A percentile compares a stretch with the other conserved stretches of the same genome.
These are phyloP conservation scores for Drosophila lacertosa DNA, from an alignment of 1,140 invertebrate genomes.

Conservation along the genomic window DNA sequence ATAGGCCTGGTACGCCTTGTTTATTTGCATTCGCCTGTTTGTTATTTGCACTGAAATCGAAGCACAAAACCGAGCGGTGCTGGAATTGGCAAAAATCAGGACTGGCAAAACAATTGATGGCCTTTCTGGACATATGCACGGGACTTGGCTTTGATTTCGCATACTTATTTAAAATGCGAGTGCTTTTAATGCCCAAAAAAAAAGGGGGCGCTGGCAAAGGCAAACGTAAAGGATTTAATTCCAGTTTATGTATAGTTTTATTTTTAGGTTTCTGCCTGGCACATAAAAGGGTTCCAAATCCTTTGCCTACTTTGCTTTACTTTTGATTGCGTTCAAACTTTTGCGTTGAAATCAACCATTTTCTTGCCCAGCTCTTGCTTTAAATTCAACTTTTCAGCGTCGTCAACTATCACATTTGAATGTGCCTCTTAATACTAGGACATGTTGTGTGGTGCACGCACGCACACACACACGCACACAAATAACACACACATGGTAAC, in stretches of 20 bases:
- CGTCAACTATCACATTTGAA: not conserved
- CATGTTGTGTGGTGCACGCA: constrained; percentile 23
- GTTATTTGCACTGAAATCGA: constrained; percentile 80
- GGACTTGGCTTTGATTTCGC: constrained; percentile 39
- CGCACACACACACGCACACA: too few species aligned
- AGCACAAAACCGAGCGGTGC: constrained; percentile 37
- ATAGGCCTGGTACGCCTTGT: constrained; percentile 68
- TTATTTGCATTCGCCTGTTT: constrained; percentile 81
- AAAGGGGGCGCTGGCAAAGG: constrained; percentile 23
- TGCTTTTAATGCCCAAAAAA: constrained; percentile 49
- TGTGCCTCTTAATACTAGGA: constrained; percentile 22
- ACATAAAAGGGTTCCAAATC: constrained; percentile 35
- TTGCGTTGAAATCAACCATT: too few species aligned
- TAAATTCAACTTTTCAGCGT: not conserved
- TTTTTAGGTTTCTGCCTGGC: constrained; percentile 35
- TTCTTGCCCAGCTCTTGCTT: not conserved
- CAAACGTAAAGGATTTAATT: constrained; percentile 52
- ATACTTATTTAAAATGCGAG: constrained; percentile 49
- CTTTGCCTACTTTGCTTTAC: constrained; percentile 16
- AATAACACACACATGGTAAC: constrained; percentile 29
- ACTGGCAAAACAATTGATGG: constrained; percentile 58
- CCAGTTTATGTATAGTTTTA: constrained; percentile 38
- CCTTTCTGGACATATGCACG: constrained; percentile 58
- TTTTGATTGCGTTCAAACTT: constrained; percentile 17
- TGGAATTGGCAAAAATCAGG: constrained; percentile 71